Evolutionary conservation across 2,888 invertebrate species (phyloP), one percentile per base, ranked within the genome.

Genomic region (Aspidapion aeneum): DNA sequence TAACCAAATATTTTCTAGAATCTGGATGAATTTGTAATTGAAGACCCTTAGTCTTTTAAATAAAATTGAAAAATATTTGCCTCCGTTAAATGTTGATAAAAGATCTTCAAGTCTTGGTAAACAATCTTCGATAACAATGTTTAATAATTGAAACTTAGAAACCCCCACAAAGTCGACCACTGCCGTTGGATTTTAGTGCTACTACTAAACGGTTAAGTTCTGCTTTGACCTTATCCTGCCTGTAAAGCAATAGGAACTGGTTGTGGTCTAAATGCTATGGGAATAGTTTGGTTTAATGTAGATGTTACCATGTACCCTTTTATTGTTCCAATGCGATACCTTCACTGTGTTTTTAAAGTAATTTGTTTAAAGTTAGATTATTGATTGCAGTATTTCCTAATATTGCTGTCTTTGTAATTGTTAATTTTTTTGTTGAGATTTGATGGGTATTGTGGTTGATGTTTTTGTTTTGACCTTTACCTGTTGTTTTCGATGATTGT

Each of bases 151-250:
- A 64, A 9, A 68, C 66, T 35, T 22, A 51, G 56, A 66, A 69
- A 66, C 69, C 64, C n/a, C 65, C 69, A 63, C 69, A 72, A n/a
- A 72, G 62, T 21, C 70, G 50, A 18, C 72, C 50, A 3, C 55
- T 68, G 1, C 68, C 71, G 55, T 67, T 70, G 57, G 68, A 63
- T 58, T 70, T 71, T 5, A 69, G 18, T 16, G 55, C 58, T 20
- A 71, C 52, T 1, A 71, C 66, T 19, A 71, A 63, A 17, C 67
- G 57, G 48, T 65, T 52, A 18, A 71, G 55, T 51, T 65, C 70
- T 7, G 63, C 66, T 22, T 62, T 61, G 5, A 72, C 70, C 22
- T 64, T 48, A 9, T 64, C 61, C 55, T n/a, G n/a, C n/a, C n/a
- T 68, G 67, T 55, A 71, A 58, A 19, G 69, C 59, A 9, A 66